A percentile compares a stretch with the other conserved stretches of the same genome.
Conservation (phyloP, 1,140 invertebrate genomes). For the Drosophila paulistorum region DNA sequence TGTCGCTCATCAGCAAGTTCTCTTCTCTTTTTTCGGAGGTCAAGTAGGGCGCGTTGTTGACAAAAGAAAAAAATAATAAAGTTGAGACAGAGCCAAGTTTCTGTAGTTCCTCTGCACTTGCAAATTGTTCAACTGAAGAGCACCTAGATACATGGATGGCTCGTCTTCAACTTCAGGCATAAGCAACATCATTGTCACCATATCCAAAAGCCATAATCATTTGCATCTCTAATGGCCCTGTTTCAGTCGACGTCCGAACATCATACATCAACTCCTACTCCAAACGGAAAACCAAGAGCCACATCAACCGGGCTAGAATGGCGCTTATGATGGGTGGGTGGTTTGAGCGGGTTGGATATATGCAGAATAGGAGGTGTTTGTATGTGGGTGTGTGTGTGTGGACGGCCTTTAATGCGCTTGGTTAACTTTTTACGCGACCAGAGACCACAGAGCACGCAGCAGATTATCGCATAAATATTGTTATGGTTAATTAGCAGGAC, state of each 20-base stretch:
- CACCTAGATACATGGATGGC: neutral
- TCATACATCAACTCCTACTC: constrained; percentile 65
- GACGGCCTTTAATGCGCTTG: constrained; percentile 59
- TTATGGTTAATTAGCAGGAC: constrained; percentile 80
- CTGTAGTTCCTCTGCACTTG: constrained; percentile 3
- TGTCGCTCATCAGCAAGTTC: constrained; percentile 24
- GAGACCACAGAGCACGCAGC: constrained; percentile 28
- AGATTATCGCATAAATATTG: constrained; percentile 75
- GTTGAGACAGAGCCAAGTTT: constrained; percentile 21
- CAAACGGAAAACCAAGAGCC: constrained; percentile 6
- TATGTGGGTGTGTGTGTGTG: neutral
- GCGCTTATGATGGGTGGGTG: neutral
- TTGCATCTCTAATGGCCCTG: constrained; percentile 74
- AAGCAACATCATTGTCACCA: constrained; percentile 32
- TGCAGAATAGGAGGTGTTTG: constrained; percentile 6
- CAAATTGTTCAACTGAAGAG: constrained; percentile 12
- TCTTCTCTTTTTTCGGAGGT: constrained; percentile 34
- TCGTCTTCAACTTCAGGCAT: constrained; percentile 2
- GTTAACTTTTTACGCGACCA: constrained; percentile 72
- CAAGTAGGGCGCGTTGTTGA: constrained; percentile 33
- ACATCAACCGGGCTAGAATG: constrained; percentile 21
- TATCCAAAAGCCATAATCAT: constrained; percentile 74
- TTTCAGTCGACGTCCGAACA: constrained; percentile 44
- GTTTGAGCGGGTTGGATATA: neutral
- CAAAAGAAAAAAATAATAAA: constrained; percentile 10